Evolutionary conservation across 1,140 invertebrate genomes (phyloP).

Genomic region (Drosophila bipectinata): DNA sequence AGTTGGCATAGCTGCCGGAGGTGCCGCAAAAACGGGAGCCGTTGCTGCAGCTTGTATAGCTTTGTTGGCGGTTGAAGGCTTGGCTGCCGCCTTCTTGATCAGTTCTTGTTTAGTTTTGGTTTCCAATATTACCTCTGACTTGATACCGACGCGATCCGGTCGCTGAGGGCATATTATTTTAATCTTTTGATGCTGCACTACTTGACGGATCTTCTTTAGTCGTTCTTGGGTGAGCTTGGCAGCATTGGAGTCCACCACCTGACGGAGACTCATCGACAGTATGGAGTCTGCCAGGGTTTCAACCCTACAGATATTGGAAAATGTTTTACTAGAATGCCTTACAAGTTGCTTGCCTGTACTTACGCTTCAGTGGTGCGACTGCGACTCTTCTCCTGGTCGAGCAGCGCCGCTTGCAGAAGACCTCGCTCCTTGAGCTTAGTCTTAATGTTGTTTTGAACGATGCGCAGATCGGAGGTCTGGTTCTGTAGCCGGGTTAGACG

Average conservation of each 20-base stretch:
- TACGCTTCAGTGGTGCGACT: constrained; percentile 59
- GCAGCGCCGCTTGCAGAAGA: constrained; percentile 46
- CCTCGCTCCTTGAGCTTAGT: constrained; percentile 67
- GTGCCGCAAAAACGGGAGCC: background rate
- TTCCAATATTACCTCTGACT: constrained; percentile 80
- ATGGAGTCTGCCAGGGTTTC: constrained; percentile 79
- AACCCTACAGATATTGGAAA: constrained; percentile 30
- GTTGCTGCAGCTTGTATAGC: constrained; percentile 37
- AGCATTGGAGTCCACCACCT: constrained; percentile 57
- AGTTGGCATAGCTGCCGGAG: constrained; percentile 28
- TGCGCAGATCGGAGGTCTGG: constrained; percentile 85
- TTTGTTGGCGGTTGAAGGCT: constrained; percentile 52
- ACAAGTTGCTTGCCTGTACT: background rate
- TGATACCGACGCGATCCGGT: constrained; percentile 74
- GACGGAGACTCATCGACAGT: constrained; percentile 66
- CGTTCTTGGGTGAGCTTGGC: constrained; percentile 62
- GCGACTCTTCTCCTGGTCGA: constrained; percentile 57
- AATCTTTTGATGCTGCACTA: constrained; percentile 59
- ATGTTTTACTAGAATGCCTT: accelerated
- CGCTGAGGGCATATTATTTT: constrained; percentile 73
- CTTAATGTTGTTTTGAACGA: constrained; percentile 84
- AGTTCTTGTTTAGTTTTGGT: constrained; percentile 60
- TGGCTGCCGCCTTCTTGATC: constrained; percentile 46
- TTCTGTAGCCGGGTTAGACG: constrained; percentile 87
- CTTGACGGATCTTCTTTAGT: constrained; percentile 54